These are phyloP conservation scores for Villa cingulata DNA, from an alignment of 2,888 invertebrate genomes.

Conservation along the genomic window DNA sequence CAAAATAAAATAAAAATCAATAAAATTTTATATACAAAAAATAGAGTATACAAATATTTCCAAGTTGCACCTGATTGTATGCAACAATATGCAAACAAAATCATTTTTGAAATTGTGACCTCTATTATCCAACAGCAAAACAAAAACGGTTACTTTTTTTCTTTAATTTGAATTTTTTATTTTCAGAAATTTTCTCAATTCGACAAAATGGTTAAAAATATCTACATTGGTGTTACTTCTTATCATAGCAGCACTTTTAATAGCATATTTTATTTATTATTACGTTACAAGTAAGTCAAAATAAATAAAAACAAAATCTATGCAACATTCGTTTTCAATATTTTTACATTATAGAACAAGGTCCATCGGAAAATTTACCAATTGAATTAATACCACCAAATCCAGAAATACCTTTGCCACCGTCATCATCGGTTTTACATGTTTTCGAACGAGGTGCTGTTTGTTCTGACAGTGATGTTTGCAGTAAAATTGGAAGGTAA, in stretches of 20 bases:
- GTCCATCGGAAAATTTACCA: background rate
- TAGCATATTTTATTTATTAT: background rate
- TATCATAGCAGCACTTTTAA: background rate
- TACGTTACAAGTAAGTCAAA: background rate
- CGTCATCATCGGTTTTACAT: constrained; percentile 53
- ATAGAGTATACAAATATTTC: too few relatives aligned
- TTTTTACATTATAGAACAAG: background rate
- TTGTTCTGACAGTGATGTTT: constrained; percentile 61
- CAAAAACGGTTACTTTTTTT: background rate
- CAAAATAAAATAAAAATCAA: too few relatives aligned
- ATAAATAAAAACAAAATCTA: background rate
- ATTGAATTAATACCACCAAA: constrained; percentile 42
- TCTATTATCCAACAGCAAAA: too few relatives aligned
- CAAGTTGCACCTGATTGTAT: too few relatives aligned
- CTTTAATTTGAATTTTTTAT: background rate
- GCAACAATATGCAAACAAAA: too few relatives aligned
- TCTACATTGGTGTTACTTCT: background rate
- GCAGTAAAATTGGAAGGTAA: constrained; percentile 67
- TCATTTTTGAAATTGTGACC: background rate
- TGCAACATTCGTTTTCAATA: background rate
- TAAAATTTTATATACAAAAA: too few relatives aligned
- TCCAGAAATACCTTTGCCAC: constrained; percentile 45
- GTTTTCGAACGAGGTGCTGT: constrained; percentile 56
- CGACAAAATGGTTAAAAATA: background rate
- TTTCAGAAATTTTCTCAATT: background rate